phyloP scores from a whole-genome alignment of 2,113 vertebrate species.

The Collichthys lucidus region DNA sequence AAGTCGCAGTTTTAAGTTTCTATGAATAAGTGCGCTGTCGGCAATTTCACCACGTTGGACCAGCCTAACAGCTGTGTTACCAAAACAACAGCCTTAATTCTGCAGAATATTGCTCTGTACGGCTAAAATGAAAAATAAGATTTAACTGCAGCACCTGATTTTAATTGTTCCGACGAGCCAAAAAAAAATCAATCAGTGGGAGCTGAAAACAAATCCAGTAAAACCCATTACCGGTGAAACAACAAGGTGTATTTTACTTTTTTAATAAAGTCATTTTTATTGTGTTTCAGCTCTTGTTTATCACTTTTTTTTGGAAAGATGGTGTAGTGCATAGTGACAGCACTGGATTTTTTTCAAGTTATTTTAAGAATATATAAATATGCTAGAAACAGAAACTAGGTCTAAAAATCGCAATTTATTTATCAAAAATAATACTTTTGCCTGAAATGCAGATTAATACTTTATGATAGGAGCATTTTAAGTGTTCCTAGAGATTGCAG shows the following conservation, averaged over 20 bases:
- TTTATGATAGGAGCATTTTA: conserved; percentile 5
- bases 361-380: neutral
- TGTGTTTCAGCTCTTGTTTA: neutral
- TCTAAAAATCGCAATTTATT: neutral
- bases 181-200: neutral
- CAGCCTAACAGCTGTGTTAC: conserved; percentile 2
- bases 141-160: neutral
- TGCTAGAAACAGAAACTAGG: neutral
- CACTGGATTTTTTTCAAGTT: neutral
- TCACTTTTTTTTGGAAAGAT: neutral
- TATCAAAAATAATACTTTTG: conserved; percentile 7
- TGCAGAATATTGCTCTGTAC: neutral
- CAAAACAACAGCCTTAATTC: conserved; percentile 14
- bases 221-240: neutral
- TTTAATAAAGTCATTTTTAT: neutral
- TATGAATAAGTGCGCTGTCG: neutral
- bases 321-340: neutral
- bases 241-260: neutral
- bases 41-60: neutral
- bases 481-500: conserved; percentile 24
- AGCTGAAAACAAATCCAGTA: conserved; percentile 1
- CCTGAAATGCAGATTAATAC: conserved; percentile 11
- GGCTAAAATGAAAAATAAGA: neutral
- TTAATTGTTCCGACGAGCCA: neutral
- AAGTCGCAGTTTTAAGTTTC: neutral